Conservation (phyloP, 2,113 vertebrate species). For the Cephalopterus ornatus region DNA sequence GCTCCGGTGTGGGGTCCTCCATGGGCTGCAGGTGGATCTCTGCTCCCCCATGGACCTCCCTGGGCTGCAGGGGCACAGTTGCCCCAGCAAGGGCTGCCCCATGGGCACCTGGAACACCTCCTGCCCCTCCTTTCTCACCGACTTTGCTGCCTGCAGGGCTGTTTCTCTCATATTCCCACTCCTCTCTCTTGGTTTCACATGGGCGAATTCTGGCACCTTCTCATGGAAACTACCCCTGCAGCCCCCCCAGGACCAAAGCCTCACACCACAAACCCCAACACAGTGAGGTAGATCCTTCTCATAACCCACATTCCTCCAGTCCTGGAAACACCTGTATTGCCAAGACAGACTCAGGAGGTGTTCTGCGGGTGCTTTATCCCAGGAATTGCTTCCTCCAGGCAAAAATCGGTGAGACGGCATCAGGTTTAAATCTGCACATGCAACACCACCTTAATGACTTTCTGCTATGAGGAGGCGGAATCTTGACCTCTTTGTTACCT, state of each 20-base stretch:
- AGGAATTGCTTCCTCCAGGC: not conserved
- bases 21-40: no score
- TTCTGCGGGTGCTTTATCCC: not conserved
- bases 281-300: not conserved
- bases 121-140: no score
- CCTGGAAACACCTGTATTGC: not conserved
- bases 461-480: rapidly evolving
- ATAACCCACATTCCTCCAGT: not conserved
- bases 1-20: no score
- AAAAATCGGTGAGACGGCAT: not conserved
- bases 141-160: no score
- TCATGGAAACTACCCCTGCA: no score
- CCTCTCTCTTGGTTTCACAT: not conserved
- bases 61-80: no score
- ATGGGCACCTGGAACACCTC: no score
- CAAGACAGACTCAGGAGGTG: not conserved
- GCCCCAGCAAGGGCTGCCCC: no score
- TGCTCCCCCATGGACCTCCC: no score
- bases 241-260: not conserved
- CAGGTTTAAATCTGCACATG: not conserved
- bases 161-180: no score
- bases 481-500: not conserved
- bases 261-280: not conserved
- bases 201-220: no score
- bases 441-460: not conserved